Evolutionary conservation across 2,797 vertebrate species (phyloP).

Genomic region (Enteromius argenteus): DNA sequence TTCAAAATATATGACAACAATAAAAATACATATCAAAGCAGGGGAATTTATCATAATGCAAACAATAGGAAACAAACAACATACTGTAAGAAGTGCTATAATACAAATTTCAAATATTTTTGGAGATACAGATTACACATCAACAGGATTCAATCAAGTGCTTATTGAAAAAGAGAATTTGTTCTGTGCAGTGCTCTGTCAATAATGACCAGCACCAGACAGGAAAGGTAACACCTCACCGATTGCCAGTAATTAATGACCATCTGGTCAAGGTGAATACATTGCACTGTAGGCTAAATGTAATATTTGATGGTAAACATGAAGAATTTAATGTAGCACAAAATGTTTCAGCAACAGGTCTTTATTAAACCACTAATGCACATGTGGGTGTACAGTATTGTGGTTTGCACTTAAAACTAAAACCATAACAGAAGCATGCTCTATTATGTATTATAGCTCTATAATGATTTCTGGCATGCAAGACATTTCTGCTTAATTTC

Average conservation of each 20-base stretch:
- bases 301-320: neutral
- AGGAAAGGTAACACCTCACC: constrained; percentile 7
- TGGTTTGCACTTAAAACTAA: neutral
- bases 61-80: too few relatives aligned
- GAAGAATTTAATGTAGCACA: neutral
- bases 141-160: too few relatives aligned
- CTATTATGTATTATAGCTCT: neutral
- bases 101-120: too few relatives aligned
- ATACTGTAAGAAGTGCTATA: too few relatives aligned
- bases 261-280: neutral
- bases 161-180: neutral
- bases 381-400: neutral
- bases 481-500: neutral
- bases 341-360: constrained; percentile 1
- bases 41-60: neutral
- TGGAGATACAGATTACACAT: too few relatives aligned
- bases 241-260: constrained; percentile 9
- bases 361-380: neutral
- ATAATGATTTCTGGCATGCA: neutral
- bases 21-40: neutral
- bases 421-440: constrained; percentile 1
- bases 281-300: constrained; percentile 8
- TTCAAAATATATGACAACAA: constrained; percentile 3
- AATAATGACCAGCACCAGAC: neutral
- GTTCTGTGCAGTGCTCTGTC: neutral